phyloP scores from a whole-genome alignment of 2,888 invertebrate species.

The Pollenia labialis region DNA sequence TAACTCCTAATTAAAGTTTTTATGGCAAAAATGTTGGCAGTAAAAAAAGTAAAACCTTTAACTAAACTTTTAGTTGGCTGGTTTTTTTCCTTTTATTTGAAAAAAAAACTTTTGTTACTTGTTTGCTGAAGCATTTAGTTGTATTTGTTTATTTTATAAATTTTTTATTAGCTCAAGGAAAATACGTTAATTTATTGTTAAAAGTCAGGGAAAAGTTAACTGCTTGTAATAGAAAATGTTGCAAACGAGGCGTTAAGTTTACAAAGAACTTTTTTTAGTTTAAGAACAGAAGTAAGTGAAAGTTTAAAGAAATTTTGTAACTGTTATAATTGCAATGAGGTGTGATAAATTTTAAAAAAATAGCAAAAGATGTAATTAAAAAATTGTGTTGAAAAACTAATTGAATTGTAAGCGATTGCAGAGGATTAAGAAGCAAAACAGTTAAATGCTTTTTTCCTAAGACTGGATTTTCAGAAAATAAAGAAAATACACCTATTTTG shows the following conservation, averaged over 20 bases:
- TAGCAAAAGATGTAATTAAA: not conserved
- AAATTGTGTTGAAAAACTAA: not conserved
- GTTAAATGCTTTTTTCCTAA: no score
- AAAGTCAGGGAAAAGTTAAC: constrained; percentile 42
- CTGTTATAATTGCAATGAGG: not conserved
- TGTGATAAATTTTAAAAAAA: constrained; percentile 16
- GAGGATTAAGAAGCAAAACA: not conserved
- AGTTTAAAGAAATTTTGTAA: not conserved
- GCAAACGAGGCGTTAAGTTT: constrained; percentile 35
- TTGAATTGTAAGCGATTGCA: not conserved
- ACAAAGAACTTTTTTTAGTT: not conserved
- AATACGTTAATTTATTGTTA: constrained; percentile 40
- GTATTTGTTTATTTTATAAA: constrained; percentile 1
- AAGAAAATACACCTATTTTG: no score
- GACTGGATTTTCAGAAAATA: no score
- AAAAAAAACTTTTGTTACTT: constrained; percentile 6
- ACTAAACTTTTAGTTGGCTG: constrained; percentile 5
- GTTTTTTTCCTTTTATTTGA: not conserved
- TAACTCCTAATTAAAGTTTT: constrained; percentile 33
- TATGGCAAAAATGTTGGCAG: not conserved
- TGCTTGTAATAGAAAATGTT: not conserved
- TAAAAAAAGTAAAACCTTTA: not conserved
- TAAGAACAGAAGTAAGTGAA: not conserved
- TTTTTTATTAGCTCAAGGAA: not conserved
- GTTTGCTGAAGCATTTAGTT: constrained; percentile 6